Evolutionary conservation across 92 coral and sea anemone species (phyloP).

Genomic region (Galaxea fascicularis): DNA sequence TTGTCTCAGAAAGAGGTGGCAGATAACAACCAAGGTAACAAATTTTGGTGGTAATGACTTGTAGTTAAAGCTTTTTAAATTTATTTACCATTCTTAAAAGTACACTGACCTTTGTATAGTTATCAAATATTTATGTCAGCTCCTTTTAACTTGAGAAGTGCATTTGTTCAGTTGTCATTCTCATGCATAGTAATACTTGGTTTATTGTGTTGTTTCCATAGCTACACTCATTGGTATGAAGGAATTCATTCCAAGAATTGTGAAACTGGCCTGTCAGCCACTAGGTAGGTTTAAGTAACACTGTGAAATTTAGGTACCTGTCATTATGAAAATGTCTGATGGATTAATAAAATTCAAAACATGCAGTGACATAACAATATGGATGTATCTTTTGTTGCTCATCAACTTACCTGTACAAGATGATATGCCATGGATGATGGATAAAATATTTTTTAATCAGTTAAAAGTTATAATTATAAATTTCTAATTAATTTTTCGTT

Average conservation of each 20-base stretch:
- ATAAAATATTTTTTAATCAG: too few species aligned
- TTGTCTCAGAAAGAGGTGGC: conserved; percentile 84
- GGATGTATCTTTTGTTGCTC: too few species aligned
- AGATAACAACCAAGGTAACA: conserved; percentile 89
- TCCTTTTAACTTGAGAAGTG: too few species aligned
- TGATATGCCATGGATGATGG: too few species aligned
- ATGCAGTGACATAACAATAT: too few species aligned
- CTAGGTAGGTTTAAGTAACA: conserved; percentile 71
- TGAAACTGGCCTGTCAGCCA: conserved; percentile 85
- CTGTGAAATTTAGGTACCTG: neutral
- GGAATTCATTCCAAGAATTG: conserved; percentile 90
- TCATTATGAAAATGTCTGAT: too few species aligned
- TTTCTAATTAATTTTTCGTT: neutral
- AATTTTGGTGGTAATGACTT: neutral
- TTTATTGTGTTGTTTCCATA: conserved; percentile 19
- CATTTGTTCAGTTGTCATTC: too few species aligned
- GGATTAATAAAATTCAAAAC: too few species aligned
- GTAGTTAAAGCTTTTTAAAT: neutral
- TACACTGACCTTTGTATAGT: too few species aligned
- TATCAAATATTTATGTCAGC: too few species aligned
- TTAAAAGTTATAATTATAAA: neutral
- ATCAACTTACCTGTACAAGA: too few species aligned
- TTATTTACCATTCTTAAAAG: neutral
- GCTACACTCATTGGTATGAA: conserved; percentile 84
- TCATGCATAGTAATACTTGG: neutral